Conservation (phyloP, 2,797 vertebrate genomes). For the Thripadectes ignobilis region DNA sequence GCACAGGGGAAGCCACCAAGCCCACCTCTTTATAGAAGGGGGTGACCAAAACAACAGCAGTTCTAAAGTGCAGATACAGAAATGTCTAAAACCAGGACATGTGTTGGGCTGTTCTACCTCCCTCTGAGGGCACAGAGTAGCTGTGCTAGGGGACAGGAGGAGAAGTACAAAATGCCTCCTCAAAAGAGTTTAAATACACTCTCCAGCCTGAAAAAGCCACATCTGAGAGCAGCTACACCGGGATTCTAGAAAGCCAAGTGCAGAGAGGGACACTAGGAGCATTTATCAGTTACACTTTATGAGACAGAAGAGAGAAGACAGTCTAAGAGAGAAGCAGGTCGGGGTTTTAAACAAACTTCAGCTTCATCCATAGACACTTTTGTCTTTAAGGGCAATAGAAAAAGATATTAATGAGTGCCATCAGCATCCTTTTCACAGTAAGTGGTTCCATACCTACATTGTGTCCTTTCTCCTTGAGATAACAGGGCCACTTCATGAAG, state of each 20-base stretch:
- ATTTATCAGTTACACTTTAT: neutral
- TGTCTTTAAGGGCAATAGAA: neutral
- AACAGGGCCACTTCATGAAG: neutral
- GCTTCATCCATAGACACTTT: neutral
- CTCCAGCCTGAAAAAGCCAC: neutral
- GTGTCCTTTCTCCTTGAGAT: neutral
- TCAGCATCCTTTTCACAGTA: neutral
- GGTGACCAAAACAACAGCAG: neutral
- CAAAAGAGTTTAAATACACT: neutral
- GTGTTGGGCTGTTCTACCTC: neutral
- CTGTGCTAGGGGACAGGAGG: neutral
- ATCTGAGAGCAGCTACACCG: neutral
- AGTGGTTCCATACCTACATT: neutral
- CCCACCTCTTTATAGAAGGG: neutral
- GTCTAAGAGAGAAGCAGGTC: neutral
- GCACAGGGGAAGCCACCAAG: neutral
- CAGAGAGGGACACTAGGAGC: neutral
- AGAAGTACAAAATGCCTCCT: neutral
- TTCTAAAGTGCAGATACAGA: neutral
- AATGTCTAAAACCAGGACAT: neutral
- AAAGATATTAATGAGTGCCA: fast-evolving
- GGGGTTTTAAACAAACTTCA: neutral
- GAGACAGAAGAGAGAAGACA: neutral
- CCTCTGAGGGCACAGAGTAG: neutral
- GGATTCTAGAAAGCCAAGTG: neutral